These are phyloP conservation scores for Meiosimyza platycephala DNA, from an alignment of 2,888 invertebrate species.

Conservation along the genomic window DNA sequence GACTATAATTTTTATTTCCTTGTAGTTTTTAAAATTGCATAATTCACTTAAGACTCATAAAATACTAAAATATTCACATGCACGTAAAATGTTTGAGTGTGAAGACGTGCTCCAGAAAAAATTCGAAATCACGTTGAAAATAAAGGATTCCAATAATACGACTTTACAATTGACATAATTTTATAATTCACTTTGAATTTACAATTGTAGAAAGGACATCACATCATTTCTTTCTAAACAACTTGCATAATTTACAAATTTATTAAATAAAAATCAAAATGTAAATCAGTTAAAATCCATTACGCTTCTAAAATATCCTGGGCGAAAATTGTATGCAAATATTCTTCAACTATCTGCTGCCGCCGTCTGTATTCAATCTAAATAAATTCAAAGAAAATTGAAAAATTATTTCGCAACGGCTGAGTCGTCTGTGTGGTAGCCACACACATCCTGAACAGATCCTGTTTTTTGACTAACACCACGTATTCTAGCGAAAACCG, in stretches of 20 bases:
- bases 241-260: not conserved
- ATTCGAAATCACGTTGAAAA: not conserved
- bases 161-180: too few relatives aligned
- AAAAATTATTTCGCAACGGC: slow-evolving; percentile 9
- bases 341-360: not conserved
- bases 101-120: not conserved
- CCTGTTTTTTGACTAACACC: not conserved
- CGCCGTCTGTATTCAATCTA: slow-evolving; percentile 11
- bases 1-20: too few relatives aligned
- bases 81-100: slow-evolving; percentile 13
- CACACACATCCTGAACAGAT: not conserved
- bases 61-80: slow-evolving; percentile 6
- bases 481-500: slow-evolving; percentile 19
- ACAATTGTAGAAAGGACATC: too few relatives aligned
- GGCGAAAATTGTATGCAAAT: not conserved
- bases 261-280: not conserved
- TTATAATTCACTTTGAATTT: too few relatives aligned
- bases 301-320: not conserved
- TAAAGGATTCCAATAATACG: not conserved
- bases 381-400: slow-evolving; percentile 22
- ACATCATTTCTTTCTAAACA: too few relatives aligned
- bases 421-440: not conserved
- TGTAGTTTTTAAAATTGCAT: too few relatives aligned
- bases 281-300: not conserved
- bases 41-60: not conserved